A percentile compares a stretch with the other conserved stretches of the same genome.
Evolutionary conservation across 2,888 invertebrate genomes (phyloP).

Genomic region (Bhutanitis thaidina): DNA sequence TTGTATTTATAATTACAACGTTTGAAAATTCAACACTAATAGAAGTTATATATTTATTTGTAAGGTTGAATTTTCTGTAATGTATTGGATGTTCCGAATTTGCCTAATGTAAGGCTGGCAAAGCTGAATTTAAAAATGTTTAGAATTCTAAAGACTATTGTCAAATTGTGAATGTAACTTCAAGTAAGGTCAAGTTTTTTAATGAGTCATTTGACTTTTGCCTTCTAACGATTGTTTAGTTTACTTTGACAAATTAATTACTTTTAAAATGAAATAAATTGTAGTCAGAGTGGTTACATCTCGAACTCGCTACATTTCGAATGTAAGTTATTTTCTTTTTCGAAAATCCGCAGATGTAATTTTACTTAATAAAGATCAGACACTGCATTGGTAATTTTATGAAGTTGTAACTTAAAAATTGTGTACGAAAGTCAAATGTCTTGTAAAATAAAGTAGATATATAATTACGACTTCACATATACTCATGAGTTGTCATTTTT

Average conservation of each 20-base stretch:
- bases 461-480: neutral
- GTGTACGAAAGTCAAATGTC: conserved; percentile 4
- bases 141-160: neutral
- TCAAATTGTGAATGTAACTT: neutral
- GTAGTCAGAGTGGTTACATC: no score
- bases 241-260: no score
- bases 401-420: no score
- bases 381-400: no score
- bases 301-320: no score
- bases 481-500: conserved; percentile 17
- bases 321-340: no score
- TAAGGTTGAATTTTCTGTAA: conserved; percentile 1
- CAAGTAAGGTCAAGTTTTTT: neutral
- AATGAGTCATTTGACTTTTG: conserved; percentile 4
- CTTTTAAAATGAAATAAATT: no score
- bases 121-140: neutral
- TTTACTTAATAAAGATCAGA: no score
- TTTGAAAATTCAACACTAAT: conserved; percentile 23
- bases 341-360: no score
- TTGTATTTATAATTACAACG: conserved; percentile 44
- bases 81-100: neutral
- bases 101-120: neutral
- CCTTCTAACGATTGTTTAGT: no score
- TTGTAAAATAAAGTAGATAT: neutral
- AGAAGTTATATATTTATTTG: conserved; percentile 19